Base-by-base conservation (phyloP, 30 jellyfish, hydroid and myxozoan species). In the Rhopilema esculentum region DNA sequence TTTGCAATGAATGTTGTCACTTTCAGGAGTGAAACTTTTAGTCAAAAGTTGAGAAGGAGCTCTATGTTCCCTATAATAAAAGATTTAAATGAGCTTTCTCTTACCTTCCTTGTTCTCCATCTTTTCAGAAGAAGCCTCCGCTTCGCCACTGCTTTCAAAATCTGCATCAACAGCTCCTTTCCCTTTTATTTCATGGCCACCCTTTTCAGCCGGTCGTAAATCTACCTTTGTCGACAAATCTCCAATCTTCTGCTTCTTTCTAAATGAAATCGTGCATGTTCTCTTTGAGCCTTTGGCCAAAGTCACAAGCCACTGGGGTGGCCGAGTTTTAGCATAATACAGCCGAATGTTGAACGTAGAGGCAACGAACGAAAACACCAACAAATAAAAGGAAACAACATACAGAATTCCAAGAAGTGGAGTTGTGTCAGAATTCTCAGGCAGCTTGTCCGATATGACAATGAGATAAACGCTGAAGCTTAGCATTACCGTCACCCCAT, bases 401-500 rank as follows among this genome's bases (percentile, higher is more conserved):
- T 76, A 93, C 48, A 91, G 86, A 30, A 87, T 69, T 8, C 98
- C 98, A 48, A 93, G 84, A 65, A 93, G 88, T 1, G 98, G 97
- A 2, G 82, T 33, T 77, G 64, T 63, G 83, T 93, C 97, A 4
- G 98, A 93, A 33, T 82, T 87, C 32, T 93, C 98, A 20, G 98
- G 98, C 53, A 93, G 85, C 51, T 77, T 82, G 24, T 88, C 97
- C 24, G 98, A 74, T 32, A 93, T 88, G 83, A 93, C 98, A 51
- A 93, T 66, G 23, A 93, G 91, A 64, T 93, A 93, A 12, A 93
- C 98, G 51, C 95, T 93, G 76, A 93, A 69, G 53, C 95, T 93
- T 84, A 93, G 92, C 24, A 93, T 66, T 30, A 93, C 91, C 0
- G 98, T 93, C 23, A 93, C 87, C 9, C 98, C 98, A 49, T 87